phyloP scores from a whole-genome alignment of 2,888 invertebrate species.

The Chymomyza amoena region DNA sequence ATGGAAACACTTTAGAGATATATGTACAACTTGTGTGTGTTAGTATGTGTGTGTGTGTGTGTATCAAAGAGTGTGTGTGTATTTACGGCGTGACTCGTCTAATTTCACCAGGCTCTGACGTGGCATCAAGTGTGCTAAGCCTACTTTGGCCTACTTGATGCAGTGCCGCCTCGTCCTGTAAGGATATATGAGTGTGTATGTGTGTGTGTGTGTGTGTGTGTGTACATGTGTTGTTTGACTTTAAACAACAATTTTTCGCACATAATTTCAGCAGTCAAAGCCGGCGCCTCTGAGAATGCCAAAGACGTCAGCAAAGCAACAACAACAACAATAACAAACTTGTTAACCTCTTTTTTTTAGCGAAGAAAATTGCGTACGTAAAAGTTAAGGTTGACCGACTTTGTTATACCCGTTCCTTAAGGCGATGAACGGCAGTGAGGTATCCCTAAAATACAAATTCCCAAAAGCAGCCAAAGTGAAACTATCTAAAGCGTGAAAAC shows the following conservation, averaged over 20 bases:
- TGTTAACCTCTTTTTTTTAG: slow-evolving; percentile 63
- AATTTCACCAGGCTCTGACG: slow-evolving; percentile 33
- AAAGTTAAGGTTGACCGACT: no score
- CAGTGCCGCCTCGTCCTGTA: slow-evolving; percentile 1
- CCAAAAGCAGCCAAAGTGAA: no score
- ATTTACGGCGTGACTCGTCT: slow-evolving; percentile 48
- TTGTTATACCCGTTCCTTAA: not conserved
- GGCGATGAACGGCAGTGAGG: no score
- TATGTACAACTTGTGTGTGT: not conserved
- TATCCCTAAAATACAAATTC: no score
- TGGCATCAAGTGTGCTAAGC: slow-evolving; percentile 42
- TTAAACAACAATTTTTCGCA: slow-evolving; percentile 43
- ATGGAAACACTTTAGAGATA: slow-evolving; percentile 20
- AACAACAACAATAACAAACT: slow-evolving; percentile 50
- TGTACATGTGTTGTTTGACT: slow-evolving; percentile 11
- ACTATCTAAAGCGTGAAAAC: no score
- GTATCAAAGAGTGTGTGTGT: slow-evolving; percentile 27
- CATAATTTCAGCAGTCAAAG: slow-evolving; percentile 32
- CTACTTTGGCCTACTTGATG: slow-evolving; percentile 64
- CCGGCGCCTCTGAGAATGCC: slow-evolving; percentile 7
- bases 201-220: not conserved
- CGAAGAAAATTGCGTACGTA: no score
- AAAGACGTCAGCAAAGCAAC: slow-evolving; percentile 14
- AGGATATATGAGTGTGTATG: not conserved
- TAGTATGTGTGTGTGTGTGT: not conserved